Conservation (phyloP, 2,888 invertebrate genomes). For the Tridacna crocea region DNA sequence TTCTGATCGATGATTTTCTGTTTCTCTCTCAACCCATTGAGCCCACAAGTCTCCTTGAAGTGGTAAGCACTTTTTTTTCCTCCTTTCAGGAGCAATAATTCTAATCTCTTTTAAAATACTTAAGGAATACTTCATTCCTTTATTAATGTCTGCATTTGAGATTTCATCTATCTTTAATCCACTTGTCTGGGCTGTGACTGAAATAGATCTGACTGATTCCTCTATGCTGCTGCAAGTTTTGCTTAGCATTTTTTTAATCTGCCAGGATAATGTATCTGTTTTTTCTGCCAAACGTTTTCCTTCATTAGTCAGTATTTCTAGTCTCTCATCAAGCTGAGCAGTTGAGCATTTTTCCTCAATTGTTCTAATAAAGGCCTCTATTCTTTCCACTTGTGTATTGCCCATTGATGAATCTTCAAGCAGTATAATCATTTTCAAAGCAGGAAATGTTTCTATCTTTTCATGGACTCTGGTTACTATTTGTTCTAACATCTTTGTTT, state of each 20-base stretch:
- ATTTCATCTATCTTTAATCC: no score
- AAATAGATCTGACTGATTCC: background rate
- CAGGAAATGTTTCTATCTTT: background rate
- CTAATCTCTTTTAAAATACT: no score
- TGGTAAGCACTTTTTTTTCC: no score
- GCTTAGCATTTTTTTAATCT: background rate
- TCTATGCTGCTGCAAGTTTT: background rate
- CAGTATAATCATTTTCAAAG: background rate
- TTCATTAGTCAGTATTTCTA: conserved; percentile 18
- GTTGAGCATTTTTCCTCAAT: background rate
- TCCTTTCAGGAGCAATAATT: no score
- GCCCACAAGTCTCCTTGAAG: no score
- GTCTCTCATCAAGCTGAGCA: background rate
- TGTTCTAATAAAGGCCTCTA: background rate
- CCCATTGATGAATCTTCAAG: background rate
- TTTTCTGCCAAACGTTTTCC: conserved; percentile 4
- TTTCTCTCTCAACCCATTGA: no score
- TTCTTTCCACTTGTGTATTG: background rate
- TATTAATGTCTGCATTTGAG: no score
- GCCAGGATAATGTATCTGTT: background rate
- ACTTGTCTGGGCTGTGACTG: no score
- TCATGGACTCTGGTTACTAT: background rate
- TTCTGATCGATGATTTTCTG: no score
- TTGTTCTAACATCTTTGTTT: no score
- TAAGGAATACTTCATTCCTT: no score